A percentile compares a stretch with the other conserved stretches of the same genome.
phyloP scores from a whole-genome alignment of 92 coral and sea anemone genomes.

The Anthopleura xanthogrammica region DNA sequence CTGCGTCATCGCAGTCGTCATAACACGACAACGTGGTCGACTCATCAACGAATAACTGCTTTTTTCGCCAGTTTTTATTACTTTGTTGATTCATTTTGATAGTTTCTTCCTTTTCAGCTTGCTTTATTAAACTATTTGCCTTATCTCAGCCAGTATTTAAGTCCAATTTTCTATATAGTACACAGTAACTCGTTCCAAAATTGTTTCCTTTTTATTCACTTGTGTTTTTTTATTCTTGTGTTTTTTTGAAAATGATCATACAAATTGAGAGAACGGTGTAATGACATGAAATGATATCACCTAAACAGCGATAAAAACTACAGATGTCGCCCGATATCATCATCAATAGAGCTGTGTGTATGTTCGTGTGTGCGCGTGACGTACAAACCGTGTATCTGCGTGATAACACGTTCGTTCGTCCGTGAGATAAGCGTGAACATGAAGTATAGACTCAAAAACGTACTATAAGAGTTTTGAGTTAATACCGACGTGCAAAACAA shows the following conservation, averaged over 20 bases:
- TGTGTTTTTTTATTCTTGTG: no score
- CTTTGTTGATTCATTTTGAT: slow-evolving; percentile 3
- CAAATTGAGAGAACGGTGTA: not conserved
- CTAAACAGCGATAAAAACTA: not conserved
- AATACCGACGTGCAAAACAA: not conserved
- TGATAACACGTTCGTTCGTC: not conserved
- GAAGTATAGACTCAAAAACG: not conserved
- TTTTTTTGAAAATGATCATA: no score
- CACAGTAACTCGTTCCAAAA: no score
- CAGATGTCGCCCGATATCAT: not conserved
- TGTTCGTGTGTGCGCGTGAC: not conserved
- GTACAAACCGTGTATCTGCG: not conserved
- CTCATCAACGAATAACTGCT: not conserved
- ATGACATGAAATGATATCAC: not conserved
- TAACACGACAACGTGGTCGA: not conserved
- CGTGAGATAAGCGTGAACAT: not conserved
- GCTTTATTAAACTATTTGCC: not conserved
- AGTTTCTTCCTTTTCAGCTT: slow-evolving; percentile 4
- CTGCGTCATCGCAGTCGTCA: not conserved
- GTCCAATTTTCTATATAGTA: no score
- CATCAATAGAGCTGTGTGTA: not conserved
- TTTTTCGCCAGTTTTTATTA: not conserved
- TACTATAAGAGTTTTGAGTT: not conserved
- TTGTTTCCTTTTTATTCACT: no score
- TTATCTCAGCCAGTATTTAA: not conserved